Evolutionary conservation across 2,888 invertebrate species (phyloP).

Genomic region (Diaperis boleti): DNA sequence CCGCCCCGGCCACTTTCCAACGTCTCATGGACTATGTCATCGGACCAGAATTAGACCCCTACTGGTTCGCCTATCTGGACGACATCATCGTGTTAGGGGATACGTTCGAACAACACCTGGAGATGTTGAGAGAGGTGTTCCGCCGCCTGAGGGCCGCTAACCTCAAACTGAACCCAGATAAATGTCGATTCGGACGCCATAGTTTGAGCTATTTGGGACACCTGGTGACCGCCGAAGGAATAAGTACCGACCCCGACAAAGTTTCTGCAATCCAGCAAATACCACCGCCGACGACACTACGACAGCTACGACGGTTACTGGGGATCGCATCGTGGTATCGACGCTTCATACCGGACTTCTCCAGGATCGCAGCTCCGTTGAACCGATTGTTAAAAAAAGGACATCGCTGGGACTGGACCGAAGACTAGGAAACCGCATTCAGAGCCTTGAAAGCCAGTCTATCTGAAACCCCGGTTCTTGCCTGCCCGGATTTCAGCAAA

Average conservation of each 20-base stretch:
- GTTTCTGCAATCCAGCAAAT: neutral
- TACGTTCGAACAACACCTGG: no score
- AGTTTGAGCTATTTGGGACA: slow-evolving; percentile 28
- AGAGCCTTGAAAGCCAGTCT: slow-evolving; percentile 12
- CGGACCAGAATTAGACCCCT: no score
- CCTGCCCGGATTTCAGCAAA: slow-evolving; percentile 46
- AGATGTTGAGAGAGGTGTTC: no score
- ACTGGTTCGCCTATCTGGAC: no score
- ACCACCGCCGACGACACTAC: neutral
- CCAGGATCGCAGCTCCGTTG: no score
- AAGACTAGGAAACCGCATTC: no score
- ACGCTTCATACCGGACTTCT: no score
- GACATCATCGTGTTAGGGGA: no score
- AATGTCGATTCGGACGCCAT: slow-evolving; percentile 31
- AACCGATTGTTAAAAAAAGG: neutral
- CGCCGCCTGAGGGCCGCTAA: no score
- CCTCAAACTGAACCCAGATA: slow-evolving; percentile 43
- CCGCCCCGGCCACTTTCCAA: slow-evolving; percentile 53
- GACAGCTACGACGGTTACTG: no score
- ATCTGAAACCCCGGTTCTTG: slow-evolving; percentile 34
- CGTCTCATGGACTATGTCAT: no score
- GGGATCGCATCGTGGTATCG: no score
- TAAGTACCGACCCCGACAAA: slow-evolving; percentile 30
- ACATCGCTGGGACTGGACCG: slow-evolving; percentile 9
- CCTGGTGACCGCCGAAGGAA: slow-evolving; percentile 22